These are phyloP conservation scores for Amitus sp. DNA, from an alignment of 2,888 invertebrate genomes.

Conservation along the genomic window DNA sequence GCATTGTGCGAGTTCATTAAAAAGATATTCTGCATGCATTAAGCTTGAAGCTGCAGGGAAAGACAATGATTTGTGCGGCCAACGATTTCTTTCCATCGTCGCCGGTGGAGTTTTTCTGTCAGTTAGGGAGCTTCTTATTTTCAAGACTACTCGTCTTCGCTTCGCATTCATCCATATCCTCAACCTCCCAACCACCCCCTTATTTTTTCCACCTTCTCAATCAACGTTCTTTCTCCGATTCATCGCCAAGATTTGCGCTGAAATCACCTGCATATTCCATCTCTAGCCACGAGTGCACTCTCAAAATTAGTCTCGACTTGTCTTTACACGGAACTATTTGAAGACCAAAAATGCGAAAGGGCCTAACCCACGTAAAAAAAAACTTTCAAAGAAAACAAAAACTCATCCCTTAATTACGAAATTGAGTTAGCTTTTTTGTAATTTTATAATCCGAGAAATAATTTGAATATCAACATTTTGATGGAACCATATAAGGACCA, in stretches of 20 bases:
- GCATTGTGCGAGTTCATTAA: slow-evolving; percentile 36
- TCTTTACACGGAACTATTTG: slow-evolving; percentile 42
- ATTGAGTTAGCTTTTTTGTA: too few relatives aligned
- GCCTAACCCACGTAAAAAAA: too few relatives aligned
- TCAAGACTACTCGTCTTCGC: slow-evolving; percentile 37
- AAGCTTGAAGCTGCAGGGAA: slow-evolving; percentile 33
- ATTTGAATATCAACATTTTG: too few relatives aligned
- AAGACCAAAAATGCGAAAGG: too few relatives aligned
- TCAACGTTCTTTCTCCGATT: slow-evolving; percentile 19
- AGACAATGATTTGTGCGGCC: slow-evolving; percentile 42
- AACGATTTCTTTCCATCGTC: slow-evolving; percentile 50
- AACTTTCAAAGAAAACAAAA: too few relatives aligned
- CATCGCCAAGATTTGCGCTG: slow-evolving; percentile 29
- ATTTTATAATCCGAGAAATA: too few relatives aligned
- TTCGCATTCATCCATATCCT: slow-evolving; percentile 43
- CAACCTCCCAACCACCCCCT: slow-evolving; percentile 41
- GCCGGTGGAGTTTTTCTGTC: slow-evolving; percentile 48
- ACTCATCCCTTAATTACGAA: too few relatives aligned
- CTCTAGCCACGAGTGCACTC: slow-evolving; percentile 46
- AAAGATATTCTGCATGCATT: slow-evolving; percentile 22
- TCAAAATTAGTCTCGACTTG: slow-evolving; percentile 56
- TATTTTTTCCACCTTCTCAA: slow-evolving; percentile 11
- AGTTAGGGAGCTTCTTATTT: slow-evolving; percentile 47
- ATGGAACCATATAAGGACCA: too few relatives aligned
- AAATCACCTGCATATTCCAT: slow-evolving; percentile 46